phyloP scores from a whole-genome alignment of 2,113 vertebrate species.

The Hirundichthys speculiger region DNA sequence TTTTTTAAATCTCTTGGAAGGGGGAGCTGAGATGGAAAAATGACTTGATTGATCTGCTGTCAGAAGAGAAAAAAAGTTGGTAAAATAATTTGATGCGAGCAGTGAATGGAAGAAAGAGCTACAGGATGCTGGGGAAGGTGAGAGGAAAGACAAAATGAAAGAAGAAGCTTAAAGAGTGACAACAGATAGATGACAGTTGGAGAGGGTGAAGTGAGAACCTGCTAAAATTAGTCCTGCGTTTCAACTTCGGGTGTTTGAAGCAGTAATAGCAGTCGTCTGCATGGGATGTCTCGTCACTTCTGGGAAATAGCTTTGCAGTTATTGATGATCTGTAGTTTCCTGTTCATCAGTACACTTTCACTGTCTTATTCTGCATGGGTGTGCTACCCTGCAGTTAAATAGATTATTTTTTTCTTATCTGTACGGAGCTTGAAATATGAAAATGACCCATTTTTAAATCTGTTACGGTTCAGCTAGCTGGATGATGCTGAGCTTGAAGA shows the following conservation, averaged over 20 bases:
- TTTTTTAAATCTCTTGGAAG: slow-evolving; percentile 10
- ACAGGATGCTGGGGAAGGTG: slow-evolving; percentile 39
- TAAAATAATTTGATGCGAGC: slow-evolving; percentile 18
- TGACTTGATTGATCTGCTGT: slow-evolving; percentile 31
- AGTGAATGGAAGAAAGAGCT: slow-evolving; percentile 1
- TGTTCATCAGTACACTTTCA: slow-evolving; percentile 22
- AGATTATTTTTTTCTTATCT: slow-evolving; percentile 3
- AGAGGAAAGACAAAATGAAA: slow-evolving; percentile 27
- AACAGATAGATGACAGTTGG: slow-evolving; percentile 21
- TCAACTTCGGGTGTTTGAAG: slow-evolving; percentile 7
- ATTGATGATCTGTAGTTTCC: slow-evolving; percentile 12
- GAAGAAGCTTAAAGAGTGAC: slow-evolving; percentile 12
- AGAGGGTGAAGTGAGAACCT: slow-evolving; percentile 9
- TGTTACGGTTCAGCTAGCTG: slow-evolving; percentile 26
- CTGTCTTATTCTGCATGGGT: not conserved
- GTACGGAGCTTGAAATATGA: slow-evolving; percentile 5
- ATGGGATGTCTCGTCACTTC: not conserved
- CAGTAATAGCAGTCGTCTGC: slow-evolving; percentile 9
- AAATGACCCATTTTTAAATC: slow-evolving; percentile 18
- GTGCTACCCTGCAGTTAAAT: slow-evolving; percentile 9
- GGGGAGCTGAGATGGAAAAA: slow-evolving; percentile 34
- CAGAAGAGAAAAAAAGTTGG: slow-evolving; percentile 12
- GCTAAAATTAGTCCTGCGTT: not conserved
- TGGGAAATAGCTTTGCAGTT: slow-evolving; percentile 1
- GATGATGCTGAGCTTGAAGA: slow-evolving; percentile 20